Evolutionary conservation across 2,888 invertebrate species (phyloP).

Genomic region (Hirtodrosophila cameraria): DNA sequence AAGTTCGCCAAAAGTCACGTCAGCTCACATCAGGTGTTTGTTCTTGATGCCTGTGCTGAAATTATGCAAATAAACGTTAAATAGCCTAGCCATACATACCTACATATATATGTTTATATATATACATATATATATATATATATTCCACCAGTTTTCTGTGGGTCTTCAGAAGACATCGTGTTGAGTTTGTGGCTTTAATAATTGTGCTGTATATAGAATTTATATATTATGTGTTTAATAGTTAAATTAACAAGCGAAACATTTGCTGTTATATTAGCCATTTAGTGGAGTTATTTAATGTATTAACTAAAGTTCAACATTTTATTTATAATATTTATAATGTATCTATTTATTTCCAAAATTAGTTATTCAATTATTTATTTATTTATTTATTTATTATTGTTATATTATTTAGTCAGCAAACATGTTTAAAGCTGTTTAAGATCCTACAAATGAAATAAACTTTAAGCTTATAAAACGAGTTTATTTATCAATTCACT

Average conservation of each 20-base stretch:
- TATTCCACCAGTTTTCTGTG: constrained; percentile 21
- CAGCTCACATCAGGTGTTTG: constrained; percentile 41
- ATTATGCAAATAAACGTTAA: constrained; percentile 74
- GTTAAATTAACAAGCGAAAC: constrained; percentile 56
- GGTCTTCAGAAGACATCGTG: not conserved
- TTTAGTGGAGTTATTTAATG: constrained; percentile 56
- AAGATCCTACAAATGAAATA: constrained; percentile 54
- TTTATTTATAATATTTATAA: constrained; percentile 42
- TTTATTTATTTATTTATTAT: constrained; percentile 50
- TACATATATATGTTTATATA: constrained; percentile 7
- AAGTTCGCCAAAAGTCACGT: constrained; percentile 57
- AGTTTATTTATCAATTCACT: constrained; percentile 10
- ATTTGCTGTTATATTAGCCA: constrained; percentile 68
- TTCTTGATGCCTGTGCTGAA: constrained; percentile 47
- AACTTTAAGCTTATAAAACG: constrained; percentile 25
- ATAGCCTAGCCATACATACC: constrained; percentile 61
- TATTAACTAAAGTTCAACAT: constrained; percentile 34
- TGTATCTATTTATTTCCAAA: constrained; percentile 27
- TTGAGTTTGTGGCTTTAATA: constrained; percentile 52
- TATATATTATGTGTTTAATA: constrained; percentile 63
- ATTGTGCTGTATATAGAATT: constrained; percentile 70
- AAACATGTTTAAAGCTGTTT: constrained; percentile 35
- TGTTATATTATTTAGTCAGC: constrained; percentile 63
- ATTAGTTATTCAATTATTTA: constrained; percentile 41
- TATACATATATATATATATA: constrained; percentile 9